Conservation (phyloP, 2,888 invertebrate genomes). For the Nemapogon koenigi region DNA sequence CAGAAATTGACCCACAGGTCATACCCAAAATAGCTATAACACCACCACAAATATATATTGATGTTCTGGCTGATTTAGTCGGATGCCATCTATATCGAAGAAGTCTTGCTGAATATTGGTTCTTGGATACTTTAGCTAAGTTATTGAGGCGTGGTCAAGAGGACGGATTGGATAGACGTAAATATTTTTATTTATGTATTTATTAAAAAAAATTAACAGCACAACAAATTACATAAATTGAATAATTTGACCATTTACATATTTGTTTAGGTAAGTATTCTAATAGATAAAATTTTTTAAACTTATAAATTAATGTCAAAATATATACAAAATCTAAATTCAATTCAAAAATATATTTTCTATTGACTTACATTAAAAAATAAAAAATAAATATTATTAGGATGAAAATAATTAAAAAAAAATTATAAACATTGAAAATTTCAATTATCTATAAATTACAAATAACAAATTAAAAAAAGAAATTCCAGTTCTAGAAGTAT, state of each 20-base stretch:
- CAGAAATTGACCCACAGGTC: slow-evolving; percentile 28
- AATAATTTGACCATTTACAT: slow-evolving; percentile 2
- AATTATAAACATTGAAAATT: no score
- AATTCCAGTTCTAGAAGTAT: no score
- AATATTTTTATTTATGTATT: slow-evolving; percentile 18
- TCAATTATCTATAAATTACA: no score
- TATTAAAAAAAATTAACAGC: slow-evolving; percentile 1
- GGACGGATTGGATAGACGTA: slow-evolving; percentile 35
- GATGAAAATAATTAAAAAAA: no score
- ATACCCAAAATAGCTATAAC: slow-evolving; percentile 41
- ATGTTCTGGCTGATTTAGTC: slow-evolving; percentile 37
- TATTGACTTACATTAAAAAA: no score
- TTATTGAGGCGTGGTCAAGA: slow-evolving; percentile 44
- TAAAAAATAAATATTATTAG: no score
- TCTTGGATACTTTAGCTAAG: slow-evolving; percentile 54
- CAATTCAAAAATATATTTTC: no score
- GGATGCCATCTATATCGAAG: slow-evolving; percentile 41
- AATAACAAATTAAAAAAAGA: no score
- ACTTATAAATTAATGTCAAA: no score
- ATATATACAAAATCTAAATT: no score
- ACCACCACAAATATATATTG: slow-evolving; percentile 38
- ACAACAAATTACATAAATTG: slow-evolving; percentile 3
- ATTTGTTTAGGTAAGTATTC: no score
- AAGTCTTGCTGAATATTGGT: slow-evolving; percentile 57
- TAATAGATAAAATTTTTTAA: no score